These are phyloP conservation scores for Halichondria panicea DNA, from an alignment of 37 sponge, comb jelly and placozoan species.

Conservation along the genomic window DNA sequence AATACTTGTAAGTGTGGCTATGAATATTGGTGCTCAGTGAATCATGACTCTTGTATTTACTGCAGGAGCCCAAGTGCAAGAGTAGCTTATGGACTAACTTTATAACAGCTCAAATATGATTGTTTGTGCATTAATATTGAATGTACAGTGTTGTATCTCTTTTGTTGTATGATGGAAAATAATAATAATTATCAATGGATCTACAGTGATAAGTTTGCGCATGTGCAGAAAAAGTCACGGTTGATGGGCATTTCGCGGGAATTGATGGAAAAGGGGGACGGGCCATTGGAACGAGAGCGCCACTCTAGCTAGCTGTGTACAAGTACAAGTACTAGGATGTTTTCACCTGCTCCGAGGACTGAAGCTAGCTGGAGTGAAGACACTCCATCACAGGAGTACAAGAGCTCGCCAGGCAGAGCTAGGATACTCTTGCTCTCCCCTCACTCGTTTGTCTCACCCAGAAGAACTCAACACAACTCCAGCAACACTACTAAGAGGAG, in stretches of 20 bases:
- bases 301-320: too few relatives aligned
- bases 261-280: too few relatives aligned
- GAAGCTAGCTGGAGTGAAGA: too few relatives aligned
- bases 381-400: too few relatives aligned
- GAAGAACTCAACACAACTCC: not conserved
- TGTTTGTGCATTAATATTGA: not conserved
- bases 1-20: not conserved
- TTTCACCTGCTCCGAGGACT: too few relatives aligned
- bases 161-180: too few relatives aligned
- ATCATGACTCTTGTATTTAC: not conserved
- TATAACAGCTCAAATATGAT: not conserved
- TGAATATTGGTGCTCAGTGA: not conserved
- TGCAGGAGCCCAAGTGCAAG: slow-evolving; percentile 24
- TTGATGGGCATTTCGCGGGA: too few relatives aligned
- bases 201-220: not conserved
- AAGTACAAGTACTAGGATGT: too few relatives aligned
- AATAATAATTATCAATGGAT: too few relatives aligned
- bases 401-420: too few relatives aligned
- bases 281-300: too few relatives aligned
- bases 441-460: not conserved
- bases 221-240: too few relatives aligned
- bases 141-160: not conserved
- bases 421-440: not conserved
- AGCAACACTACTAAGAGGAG: not conserved
- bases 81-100: slow-evolving; percentile 23